Conservation (phyloP, 2,797 vertebrate species). For the Artibeus lituratus region DNA sequence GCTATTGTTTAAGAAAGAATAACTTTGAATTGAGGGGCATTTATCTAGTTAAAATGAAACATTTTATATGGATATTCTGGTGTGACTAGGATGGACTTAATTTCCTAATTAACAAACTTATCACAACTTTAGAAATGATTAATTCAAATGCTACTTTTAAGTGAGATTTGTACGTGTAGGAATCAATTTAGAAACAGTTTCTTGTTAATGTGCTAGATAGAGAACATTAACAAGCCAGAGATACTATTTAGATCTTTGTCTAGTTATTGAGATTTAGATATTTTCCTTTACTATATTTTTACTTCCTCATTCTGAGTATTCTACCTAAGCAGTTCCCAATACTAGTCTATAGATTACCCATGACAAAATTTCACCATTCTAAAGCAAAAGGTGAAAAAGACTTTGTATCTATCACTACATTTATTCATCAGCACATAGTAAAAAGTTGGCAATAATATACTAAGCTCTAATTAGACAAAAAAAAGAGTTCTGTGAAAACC, state of each 20-base stretch:
- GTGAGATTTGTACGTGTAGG: background rate
- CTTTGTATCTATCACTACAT: background rate
- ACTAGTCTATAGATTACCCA: background rate
- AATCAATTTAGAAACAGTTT: background rate
- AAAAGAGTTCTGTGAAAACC: background rate
- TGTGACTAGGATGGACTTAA: background rate
- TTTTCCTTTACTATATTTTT: background rate
- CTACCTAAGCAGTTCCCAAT: background rate
- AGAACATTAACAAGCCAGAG: background rate
- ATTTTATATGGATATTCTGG: background rate
- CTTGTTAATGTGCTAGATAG: background rate
- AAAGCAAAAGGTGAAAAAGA: background rate
- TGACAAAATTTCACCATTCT: background rate
- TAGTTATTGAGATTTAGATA: background rate
- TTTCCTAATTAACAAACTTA: background rate
- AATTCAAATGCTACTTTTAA: background rate
- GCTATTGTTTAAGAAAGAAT: background rate
- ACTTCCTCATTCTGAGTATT: background rate
- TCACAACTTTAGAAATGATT: background rate
- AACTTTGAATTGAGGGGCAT: background rate
- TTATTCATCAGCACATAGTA: background rate
- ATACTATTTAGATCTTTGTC: background rate
- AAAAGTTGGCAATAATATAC: background rate
- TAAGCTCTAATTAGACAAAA: background rate
- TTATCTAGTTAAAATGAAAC: background rate